phyloP scores from a whole-genome alignment of 2,797 vertebrate genomes.

The Lophius americanus region DNA sequence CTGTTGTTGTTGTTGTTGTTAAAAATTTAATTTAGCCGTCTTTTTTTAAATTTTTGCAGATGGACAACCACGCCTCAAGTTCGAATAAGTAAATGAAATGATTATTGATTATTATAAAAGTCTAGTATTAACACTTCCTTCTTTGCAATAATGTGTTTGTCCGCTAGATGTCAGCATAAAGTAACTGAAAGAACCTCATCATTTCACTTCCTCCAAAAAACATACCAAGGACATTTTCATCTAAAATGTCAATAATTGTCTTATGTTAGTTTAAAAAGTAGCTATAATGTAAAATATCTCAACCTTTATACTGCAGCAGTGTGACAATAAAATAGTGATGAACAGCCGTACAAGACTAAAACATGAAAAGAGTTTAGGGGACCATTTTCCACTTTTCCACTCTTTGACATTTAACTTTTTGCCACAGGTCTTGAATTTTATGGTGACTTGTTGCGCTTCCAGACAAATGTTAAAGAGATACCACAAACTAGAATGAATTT shows the following conservation, averaged over 20 bases:
- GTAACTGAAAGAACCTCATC: not conserved
- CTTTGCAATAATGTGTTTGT: not conserved
- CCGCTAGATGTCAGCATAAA: constrained; percentile 61
- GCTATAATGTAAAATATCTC: constrained; percentile 1
- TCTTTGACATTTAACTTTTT: constrained; percentile 24
- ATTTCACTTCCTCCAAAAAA: not conserved
- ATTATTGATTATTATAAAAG: too few species aligned
- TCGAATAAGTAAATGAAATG: too few species aligned
- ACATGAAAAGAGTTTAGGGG: not conserved
- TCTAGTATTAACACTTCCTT: too few species aligned
- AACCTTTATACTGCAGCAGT: not conserved
- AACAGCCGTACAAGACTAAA: not conserved
- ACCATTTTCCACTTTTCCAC: not conserved
- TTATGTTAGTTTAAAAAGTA: too few species aligned
- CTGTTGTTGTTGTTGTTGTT: too few species aligned
- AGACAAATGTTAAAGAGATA: constrained; percentile 1
- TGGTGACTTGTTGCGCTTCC: not conserved
- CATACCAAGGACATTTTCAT: not conserved
- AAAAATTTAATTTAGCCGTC: too few species aligned
- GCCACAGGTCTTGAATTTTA: constrained; percentile 20
- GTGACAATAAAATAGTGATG: not conserved
- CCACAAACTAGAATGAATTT: constrained; percentile 8
- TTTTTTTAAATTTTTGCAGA: too few species aligned
- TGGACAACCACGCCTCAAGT: too few species aligned
- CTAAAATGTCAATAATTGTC: too few species aligned